Conservation (phyloP, 2,113 vertebrate genomes). For the Xyrauchen texanus region DNA sequence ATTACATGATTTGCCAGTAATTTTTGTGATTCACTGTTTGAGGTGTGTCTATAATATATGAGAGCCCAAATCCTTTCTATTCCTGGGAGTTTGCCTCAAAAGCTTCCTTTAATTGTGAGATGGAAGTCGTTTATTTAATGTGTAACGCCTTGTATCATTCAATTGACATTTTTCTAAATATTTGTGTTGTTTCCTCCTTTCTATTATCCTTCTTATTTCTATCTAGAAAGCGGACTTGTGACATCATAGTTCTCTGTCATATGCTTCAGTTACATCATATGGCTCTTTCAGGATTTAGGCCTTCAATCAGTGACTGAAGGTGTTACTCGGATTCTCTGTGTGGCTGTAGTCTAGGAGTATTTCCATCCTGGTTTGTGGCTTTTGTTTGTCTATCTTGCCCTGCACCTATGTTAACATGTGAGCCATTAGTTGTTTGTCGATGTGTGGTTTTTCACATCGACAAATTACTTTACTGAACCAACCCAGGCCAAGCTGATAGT, state of each 20-base stretch:
- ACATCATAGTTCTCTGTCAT: slow-evolving; percentile 17
- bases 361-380: too few species aligned
- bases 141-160: neutral
- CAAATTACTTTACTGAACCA: too few species aligned
- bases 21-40: neutral
- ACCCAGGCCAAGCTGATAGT: too few species aligned
- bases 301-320: too few species aligned
- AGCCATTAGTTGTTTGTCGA: too few species aligned
- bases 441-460: too few species aligned
- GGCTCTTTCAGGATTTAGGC: neutral
- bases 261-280: neutral
- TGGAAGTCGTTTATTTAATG: neutral
- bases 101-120: slow-evolving; percentile 19
- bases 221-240: neutral
- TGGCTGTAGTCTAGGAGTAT: too few species aligned
- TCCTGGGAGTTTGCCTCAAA: slow-evolving; percentile 3
- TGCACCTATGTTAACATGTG: too few species aligned
- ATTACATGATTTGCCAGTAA: neutral
- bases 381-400: too few species aligned
- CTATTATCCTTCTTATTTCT: neutral
- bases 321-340: too few species aligned
- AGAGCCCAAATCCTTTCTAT: neutral
- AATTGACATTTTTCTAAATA: neutral
- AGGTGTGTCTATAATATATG: neutral
- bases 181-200: neutral